Conservation (phyloP, 2,888 invertebrate genomes). For the Tinea pellionella region DNA sequence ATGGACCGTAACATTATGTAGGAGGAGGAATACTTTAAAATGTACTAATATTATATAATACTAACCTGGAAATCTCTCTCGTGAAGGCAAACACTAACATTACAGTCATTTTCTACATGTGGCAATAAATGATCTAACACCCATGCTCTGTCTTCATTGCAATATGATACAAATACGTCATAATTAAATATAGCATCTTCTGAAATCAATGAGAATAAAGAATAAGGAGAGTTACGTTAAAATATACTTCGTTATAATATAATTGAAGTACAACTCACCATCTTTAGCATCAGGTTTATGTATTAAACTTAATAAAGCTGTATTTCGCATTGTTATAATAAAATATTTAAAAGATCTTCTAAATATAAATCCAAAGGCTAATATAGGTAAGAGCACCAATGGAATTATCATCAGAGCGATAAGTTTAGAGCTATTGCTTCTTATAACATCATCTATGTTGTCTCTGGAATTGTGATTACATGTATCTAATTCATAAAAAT, state of each 20-base stretch:
- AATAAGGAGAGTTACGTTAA: not conserved
- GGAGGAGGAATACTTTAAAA: no score
- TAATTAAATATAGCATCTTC: slow-evolving; percentile 52
- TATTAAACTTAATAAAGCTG: slow-evolving; percentile 64
- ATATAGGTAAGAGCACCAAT: slow-evolving; percentile 24
- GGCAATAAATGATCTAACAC: slow-evolving; percentile 72
- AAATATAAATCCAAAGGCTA: slow-evolving; percentile 28
- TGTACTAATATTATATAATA: no score
- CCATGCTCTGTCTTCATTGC: slow-evolving; percentile 73
- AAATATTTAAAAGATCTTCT: slow-evolving; percentile 71
- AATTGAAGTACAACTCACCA: slow-evolving; percentile 29
- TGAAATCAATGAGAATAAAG: slow-evolving; percentile 21
- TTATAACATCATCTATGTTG: slow-evolving; percentile 21
- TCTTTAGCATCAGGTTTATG: slow-evolving; percentile 43
- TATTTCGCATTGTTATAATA: slow-evolving; percentile 67
- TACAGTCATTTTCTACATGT: slow-evolving; percentile 68
- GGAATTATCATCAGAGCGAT: slow-evolving; percentile 30
- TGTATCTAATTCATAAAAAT: slow-evolving; percentile 23
- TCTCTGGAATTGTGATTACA: slow-evolving; percentile 28
- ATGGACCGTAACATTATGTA: no score
- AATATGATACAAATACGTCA: slow-evolving; percentile 78
- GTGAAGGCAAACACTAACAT: slow-evolving; percentile 74
- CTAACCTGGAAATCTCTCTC: slow-evolving; percentile 76
- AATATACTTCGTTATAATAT: not conserved
- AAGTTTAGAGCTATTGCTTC: slow-evolving; percentile 22